Evolutionary conservation across 2,888 invertebrate species (phyloP), one percentile per base, ranked within the genome.

Genomic region (Tryphoninae sp.): DNA sequence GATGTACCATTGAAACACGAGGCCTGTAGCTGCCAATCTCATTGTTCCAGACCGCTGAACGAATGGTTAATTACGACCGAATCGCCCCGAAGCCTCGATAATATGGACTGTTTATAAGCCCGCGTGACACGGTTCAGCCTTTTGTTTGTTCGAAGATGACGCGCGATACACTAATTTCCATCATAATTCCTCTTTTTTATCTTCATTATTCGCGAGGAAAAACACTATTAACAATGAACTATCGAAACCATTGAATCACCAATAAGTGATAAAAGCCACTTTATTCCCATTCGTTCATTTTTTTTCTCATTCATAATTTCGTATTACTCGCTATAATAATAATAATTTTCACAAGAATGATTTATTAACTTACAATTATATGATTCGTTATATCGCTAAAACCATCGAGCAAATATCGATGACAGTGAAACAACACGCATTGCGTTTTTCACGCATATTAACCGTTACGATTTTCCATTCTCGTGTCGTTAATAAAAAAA

Each of bases 31-130:
- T 78, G 76, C 67, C 78, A 78, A 75, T 81, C 80, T 80, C 77
- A 84, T 82, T 86, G 86, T 84, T 84, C 82, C 72, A 65, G 61
- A 75, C 62, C 71, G 51, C 65, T 45, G 78, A 83, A 78, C 79
- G 79, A 84, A 79, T 82, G 81, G 83, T 82, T 86, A 86, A 85
- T 86, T 86, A 83, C 80, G 71, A 22, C 22, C 45, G 68, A 71
- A 78, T 61, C 61, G 33, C 49, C 26, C 61, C 59, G 45, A 61
- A 49, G 51, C 49, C 53, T 13, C 62, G 75, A 71, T 71, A 82
- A 79, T 72, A 40, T 23, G 45, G 58, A 51, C 33, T 33, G 61
- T 45, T 33, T 62, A 51, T 33, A 65, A 65, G 42, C 59, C 16
- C 58, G 58, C 61, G 45, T 73, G 42, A 61, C n/a, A 64, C 65